Evolutionary conservation across 2,888 invertebrate species (phyloP), one percentile per base, ranked within the genome.

Genomic region (Catocala fraxini): DNA sequence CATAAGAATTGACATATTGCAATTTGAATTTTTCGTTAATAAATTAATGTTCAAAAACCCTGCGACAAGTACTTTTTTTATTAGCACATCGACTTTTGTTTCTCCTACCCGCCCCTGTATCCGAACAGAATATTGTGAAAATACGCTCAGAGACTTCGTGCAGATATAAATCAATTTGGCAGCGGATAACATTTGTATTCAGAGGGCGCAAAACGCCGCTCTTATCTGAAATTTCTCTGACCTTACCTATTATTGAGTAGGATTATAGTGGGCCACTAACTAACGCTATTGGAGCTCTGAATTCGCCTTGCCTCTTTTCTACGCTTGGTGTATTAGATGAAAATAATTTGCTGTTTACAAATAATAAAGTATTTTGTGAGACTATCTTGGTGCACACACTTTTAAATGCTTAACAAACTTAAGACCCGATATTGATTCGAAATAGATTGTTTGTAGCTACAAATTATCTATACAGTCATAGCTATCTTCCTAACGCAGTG

Each of bases 131-230:
- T 74, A 75, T 75, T 75, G 69, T 72, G 69, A 65, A 75, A 76
- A 76, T 71, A 76, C 64, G 68, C 60, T 55, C 39, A 49, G 70
- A 39, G 67, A 64, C 55, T 66, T 69, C 70, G 68, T 65, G 69
- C 75, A 72, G 71, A 77, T 77, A 81, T 82, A 84, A 83, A 84
- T 83, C 82, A 80, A 84, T 83, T 82, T 78, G 69, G 68, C 68
- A 59, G 64, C 68, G 69, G 59, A 63, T 68, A 76, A 71, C 74
- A 83, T 83, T 82, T 78, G 75, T 83, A 84, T 84, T 84, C 83
- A 56, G 66, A 25, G 33, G 69, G 72, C 70, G 67, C 15, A 33
- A 52, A 56, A 60, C 58, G 53, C 39, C 54, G 46, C 59, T 71
- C 70, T 69, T 73, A 77, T 74, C 77, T 67, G 73, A 79, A 76